Base-by-base conservation (phyloP, 2,113 vertebrate genomes). In the Willisornis vidua region DNA sequence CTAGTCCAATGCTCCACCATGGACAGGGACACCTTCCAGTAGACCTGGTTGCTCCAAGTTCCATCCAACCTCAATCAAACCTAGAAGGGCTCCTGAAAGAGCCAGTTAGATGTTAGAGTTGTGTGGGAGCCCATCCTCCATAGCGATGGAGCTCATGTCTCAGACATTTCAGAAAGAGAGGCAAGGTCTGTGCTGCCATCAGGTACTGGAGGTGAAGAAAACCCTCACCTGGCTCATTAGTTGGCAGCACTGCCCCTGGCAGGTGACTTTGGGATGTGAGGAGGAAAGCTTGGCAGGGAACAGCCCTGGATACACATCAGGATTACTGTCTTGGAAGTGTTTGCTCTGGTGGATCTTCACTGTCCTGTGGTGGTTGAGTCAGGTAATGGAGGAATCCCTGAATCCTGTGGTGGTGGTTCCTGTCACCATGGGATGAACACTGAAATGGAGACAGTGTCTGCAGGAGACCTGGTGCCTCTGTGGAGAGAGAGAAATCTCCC, bases 391-490 rank as follows among this genome's bases (percentile, higher is more conserved):
- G 16, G 7, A 4, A 15, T 17, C 65, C 37, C 63, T 18, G 67
- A 9, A 3, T 3, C 2, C 5, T 1, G 39, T 6, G 35, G 6
- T 3, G 39, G 16, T 46, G 41, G 28, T 66, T 31, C 54, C 71
- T 8, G 1, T 26, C 2, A 0, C 43, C 1, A 0, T 9, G 73
- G 20, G 43, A 8, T 7, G 33, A 14, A 5, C 1, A 2, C 29
- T 6, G 57, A 35, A 25, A 1, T 1, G 19, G 9, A 35, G 68
- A 3, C 14, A 0, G 1, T 28, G 48, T 12, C 51, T 49, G 37
- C 37, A 10, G 29, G 22, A 31, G 35, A 23, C 14, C 49, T 18
- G 22, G 10, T 18, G 75, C 74, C 49, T 33, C 1, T 37, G 67
- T 71, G 76, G 8, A 39, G 51, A 33, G 62, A 7, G 9, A 9